Conservation (phyloP, 64 coral and sea anemone species). For the Anthopleura sola region DNA sequence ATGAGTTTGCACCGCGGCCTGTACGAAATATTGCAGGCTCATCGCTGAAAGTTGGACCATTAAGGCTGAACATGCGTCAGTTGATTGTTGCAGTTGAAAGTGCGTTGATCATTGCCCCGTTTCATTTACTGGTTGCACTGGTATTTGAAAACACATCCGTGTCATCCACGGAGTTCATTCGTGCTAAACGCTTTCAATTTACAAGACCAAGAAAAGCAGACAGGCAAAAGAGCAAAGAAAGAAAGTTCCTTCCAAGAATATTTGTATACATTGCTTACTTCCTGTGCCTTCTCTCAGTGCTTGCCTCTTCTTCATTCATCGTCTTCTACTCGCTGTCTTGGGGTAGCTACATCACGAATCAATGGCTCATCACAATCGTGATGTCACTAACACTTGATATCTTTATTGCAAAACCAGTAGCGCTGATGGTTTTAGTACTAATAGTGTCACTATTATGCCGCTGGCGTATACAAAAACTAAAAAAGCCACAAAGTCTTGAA, state of each 20-base stretch:
- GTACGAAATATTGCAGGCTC: neutral
- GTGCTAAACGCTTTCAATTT: neutral
- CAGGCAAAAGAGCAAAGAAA: neutral
- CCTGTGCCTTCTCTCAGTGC: conserved; percentile 21
- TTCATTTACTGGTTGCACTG: conserved; percentile 32
- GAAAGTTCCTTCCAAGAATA: neutral
- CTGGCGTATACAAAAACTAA: neutral
- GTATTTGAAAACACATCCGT: conserved; percentile 13
- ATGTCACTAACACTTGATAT: conserved; percentile 40
- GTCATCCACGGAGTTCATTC: neutral
- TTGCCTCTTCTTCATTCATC: conserved; percentile 26
- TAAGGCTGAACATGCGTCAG: conserved; percentile 27
- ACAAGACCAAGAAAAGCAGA: neutral
- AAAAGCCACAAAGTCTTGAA: neutral
- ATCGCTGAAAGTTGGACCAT: conserved; percentile 20
- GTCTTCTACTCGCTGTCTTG: conserved; percentile 42
- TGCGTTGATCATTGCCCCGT: conserved; percentile 24
- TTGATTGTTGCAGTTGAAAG: conserved; percentile 42
- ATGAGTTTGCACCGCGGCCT: conserved; percentile 12
- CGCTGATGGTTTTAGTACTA: conserved; percentile 7
- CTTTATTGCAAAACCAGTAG: conserved; percentile 32
- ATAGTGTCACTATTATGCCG: neutral
- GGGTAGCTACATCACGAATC: conserved; percentile 28
- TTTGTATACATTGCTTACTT: conserved; percentile 30
- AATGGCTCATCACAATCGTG: conserved; percentile 47